Evolutionary conservation across 37 sponge, comb jelly and placozoan genomes (phyloP), one percentile per base, ranked within the genome.

Genomic region (Oscarella lobularis): DNA sequence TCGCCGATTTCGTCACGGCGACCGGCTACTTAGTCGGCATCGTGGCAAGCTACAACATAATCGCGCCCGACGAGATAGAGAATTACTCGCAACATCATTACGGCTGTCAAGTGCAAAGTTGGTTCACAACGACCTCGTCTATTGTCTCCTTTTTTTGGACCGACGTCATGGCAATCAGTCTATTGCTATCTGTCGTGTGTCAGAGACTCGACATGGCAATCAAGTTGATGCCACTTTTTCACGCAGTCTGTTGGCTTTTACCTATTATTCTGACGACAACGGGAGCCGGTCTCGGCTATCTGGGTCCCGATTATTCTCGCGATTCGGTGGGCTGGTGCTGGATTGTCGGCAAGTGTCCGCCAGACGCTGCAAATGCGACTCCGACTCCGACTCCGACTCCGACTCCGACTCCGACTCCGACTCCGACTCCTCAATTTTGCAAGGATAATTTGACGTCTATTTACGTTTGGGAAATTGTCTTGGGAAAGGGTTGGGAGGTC

Each of bases 1-100:
- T 87, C 27, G 81, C 84, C 3, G 88, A 87, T 66, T 81, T 87
- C 32, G 39, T 83, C 67, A 84, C 84, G 5, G 84, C 76, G 27
- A 60, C 79, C 30, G 81, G 88, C 9, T 83, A 84, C 78, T 72
- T 83, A 39, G 75, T 87, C 38, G 87, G 80, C 0, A 69, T 80
- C 2, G 32, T 37, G 33, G 79, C 81, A 37, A 35, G 33, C 0
- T 81, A 73, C 36, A 35, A 35, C 9, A 29, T 40, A 0, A 80
- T 80, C 38, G 37, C 55, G 2, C 30, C 14, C 3, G 60, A 48
- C 20, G 60, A 9, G 60, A 27, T 20, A 27, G 14, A 48, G 20
- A 27, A 48, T 48, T 27, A 48, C 14, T 27, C 60, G 20, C 14
- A 27, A 9, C 29, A 14, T 5, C 4, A 35, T 31, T 32, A 4